These are phyloP conservation scores for Copidosoma aretas DNA, from an alignment of 2,888 invertebrate species.

Conservation along the genomic window DNA sequence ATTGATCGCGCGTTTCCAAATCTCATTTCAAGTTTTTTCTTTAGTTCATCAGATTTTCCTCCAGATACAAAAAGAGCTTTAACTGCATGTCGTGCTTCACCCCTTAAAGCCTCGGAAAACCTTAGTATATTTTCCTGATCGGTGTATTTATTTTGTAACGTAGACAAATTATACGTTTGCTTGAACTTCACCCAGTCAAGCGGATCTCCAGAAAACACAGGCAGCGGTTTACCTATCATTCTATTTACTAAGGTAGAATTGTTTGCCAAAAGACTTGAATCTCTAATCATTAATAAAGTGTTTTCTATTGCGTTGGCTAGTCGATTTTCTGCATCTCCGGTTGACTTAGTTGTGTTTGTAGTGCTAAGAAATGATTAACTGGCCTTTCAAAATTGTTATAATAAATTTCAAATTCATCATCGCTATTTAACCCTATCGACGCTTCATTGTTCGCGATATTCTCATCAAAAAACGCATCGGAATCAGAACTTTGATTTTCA, in stretches of 20 bases:
- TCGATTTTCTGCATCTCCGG: no score
- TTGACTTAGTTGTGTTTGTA: no score
- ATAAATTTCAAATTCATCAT: no score
- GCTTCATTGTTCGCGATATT: no score
- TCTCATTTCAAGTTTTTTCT: neutral
- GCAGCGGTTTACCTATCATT: neutral
- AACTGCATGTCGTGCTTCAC: neutral
- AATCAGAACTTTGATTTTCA: no score
- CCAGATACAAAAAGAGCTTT: constrained; percentile 3
- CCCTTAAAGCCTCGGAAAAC: neutral
- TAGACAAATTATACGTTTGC: neutral
- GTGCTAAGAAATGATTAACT: no score
- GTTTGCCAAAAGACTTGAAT: neutral
- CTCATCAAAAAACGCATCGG: no score
- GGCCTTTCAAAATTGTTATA: no score
- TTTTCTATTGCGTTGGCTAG: no score
- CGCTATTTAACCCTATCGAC: no score
- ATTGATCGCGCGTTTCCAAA: neutral
- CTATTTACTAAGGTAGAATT: neutral
- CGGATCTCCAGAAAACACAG: neutral
- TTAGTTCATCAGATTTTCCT: neutral
- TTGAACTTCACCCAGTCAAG: neutral
- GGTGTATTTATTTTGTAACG: neutral
- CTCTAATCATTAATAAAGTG: no score
- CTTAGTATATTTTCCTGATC: neutral